Percentiles rank a stretch among this genome's conserved stretches.
Evolutionary conservation across 1,140 invertebrate genomes (phyloP).

Genomic region (Ylistrum balloti): DNA sequence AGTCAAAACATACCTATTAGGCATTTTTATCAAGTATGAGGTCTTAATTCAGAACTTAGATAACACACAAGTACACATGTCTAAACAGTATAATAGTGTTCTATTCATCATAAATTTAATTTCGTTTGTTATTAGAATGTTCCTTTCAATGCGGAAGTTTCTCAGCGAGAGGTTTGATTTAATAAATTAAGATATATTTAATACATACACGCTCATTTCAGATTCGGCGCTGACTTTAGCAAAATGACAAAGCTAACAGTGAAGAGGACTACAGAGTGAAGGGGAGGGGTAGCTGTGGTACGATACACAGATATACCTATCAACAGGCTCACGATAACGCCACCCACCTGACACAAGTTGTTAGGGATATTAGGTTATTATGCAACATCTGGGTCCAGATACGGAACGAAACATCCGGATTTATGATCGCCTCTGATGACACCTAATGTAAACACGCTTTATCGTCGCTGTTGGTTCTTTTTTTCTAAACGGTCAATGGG

Average conservation of each 20-base stretch:
- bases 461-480: too few species aligned
- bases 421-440: background rate
- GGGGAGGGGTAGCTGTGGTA: background rate
- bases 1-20: too few species aligned
- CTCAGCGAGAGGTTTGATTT: background rate
- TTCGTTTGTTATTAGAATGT: background rate
- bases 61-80: background rate
- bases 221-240: background rate
- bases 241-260: background rate
- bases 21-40: too few species aligned
- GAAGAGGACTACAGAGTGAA: background rate
- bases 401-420: background rate
- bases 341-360: background rate
- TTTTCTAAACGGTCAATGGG: too few species aligned
- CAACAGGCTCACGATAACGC: background rate
- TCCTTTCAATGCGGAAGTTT: background rate
- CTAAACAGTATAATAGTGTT: background rate
- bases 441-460: too few species aligned
- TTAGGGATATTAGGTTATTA: background rate
- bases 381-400: slow-evolving; percentile 24
- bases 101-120: background rate
- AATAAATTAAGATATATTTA: background rate
- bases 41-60: background rate
- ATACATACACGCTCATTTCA: background rate
- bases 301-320: background rate